Conservation (phyloP, 2,113 vertebrate genomes). For the Oostethus manadensis region DNA sequence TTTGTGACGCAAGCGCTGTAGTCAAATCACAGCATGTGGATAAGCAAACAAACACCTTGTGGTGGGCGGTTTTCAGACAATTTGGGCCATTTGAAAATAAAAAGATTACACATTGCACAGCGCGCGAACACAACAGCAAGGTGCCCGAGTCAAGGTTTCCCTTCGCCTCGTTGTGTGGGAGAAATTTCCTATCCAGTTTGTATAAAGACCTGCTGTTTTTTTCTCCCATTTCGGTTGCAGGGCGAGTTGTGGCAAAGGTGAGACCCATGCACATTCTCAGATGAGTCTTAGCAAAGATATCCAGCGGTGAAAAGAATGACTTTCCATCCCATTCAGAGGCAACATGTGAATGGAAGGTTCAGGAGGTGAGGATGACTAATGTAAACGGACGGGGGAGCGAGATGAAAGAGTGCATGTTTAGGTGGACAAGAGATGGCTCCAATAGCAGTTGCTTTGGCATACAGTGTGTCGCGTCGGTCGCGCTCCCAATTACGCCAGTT, state of each 20-base stretch:
- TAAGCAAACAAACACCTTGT: slow-evolving; percentile 37
- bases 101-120: slow-evolving; percentile 38
- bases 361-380: slow-evolving; percentile 48
- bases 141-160: slow-evolving; percentile 51
- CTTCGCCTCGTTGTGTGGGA: slow-evolving; percentile 23
- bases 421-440: slow-evolving; percentile 35
- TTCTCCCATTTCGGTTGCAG: slow-evolving; percentile 6
- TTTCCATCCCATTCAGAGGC: slow-evolving; percentile 43
- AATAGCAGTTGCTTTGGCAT: slow-evolving; percentile 57
- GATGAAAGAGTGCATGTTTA: slow-evolving; percentile 26
- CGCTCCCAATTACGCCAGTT: slow-evolving; percentile 69
- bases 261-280: slow-evolving; percentile 16
- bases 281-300: slow-evolving; percentile 9
- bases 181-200: slow-evolving; percentile 44
- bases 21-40: slow-evolving; percentile 28
- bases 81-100: slow-evolving; percentile 46
- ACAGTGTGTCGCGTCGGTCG: slow-evolving; percentile 39
- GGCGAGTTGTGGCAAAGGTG: slow-evolving; percentile 13
- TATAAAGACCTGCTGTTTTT: slow-evolving; percentile 52
- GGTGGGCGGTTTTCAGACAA: slow-evolving; percentile 33
- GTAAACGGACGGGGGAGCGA: slow-evolving; percentile 42
- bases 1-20: slow-evolving; percentile 22
- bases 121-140: slow-evolving; percentile 15
- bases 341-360: slow-evolving; percentile 31
- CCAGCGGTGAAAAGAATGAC: slow-evolving; percentile 38